Base-by-base conservation (phyloP, 2,797 vertebrate species). In the Craterocephalus amniculus region DNA sequence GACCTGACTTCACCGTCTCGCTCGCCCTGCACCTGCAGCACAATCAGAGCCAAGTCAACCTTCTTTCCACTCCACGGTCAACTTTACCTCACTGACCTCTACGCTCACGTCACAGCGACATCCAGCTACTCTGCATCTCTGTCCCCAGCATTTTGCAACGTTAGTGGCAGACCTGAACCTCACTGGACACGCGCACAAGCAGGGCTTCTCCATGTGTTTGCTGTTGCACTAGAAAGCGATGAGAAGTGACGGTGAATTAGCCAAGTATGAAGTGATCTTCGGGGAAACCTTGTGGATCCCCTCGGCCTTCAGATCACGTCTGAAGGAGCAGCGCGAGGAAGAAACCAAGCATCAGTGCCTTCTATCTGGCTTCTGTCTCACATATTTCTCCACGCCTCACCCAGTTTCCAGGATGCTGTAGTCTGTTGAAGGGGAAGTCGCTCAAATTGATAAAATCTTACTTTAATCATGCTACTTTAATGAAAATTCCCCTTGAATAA, bases 1-100 rank as follows among this genome's bases (percentile, higher is more conserved):
- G 92, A 99, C 97, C 90, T 99, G 96, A 99, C 74, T 56, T 11
- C 14, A 38, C 24, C 62, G 2, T 0, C 35, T 67, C 59, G 0
- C 13, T 35, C 74, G 1, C 24, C 34, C 22, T 56, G 67, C 58
- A 65, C 55, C 49, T 69, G 80, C 78, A 77, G 74, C 71, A 69
- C 79, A 84, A 65, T 74, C 80, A 32, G 63, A 78, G 63, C 72
- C 73, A 24, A 27, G 12, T 60, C 65, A 34, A 71, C 58, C 49
- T 61, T 67, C 65, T 62, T 64, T 69, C 67, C 68, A 18, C 48
- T 36, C 58, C 55, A 40, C 48, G 8, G 59, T 73, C 78, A 64
- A 72, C 86, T 71, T 74, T 77, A 90, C 84, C 85, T 89, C 89
- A 70, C 83, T 32, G 31, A 35, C 49, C 27, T 26, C 12, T 26